A percentile compares a stretch with the other conserved stretches of the same genome.
phyloP scores from a whole-genome alignment of 2,113 vertebrate genomes.

The Eublepharis macularius region DNA sequence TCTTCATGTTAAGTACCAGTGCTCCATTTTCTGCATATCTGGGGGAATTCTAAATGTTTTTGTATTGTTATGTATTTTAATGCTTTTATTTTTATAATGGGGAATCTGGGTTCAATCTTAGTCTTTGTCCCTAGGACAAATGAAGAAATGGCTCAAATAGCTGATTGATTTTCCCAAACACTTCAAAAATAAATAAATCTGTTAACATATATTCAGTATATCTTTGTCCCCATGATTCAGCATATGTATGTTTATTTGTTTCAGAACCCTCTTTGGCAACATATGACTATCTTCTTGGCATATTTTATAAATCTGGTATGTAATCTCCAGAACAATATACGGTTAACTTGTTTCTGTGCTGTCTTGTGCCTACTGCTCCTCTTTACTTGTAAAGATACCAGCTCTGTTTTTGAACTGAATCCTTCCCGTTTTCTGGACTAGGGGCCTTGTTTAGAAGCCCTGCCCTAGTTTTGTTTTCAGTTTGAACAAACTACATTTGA shows the following conservation, averaged over 20 bases:
- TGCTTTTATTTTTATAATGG: background rate
- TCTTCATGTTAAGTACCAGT: too few relatives aligned
- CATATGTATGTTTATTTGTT: constrained; percentile 23
- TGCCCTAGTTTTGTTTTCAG: fast-evolving
- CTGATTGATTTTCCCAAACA: too few relatives aligned
- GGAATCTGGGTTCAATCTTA: background rate
- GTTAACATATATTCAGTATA: too few relatives aligned
- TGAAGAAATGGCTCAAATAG: background rate
- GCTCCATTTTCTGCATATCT: too few relatives aligned
- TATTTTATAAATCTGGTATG: constrained; percentile 82
- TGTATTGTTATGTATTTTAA: too few relatives aligned
- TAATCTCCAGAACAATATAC: background rate
- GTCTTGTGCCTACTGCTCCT: background rate
- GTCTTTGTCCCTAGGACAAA: background rate
- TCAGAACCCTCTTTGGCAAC: constrained; percentile 89
- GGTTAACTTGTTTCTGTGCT: background rate
- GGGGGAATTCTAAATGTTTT: too few relatives aligned
- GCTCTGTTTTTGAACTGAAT: background rate
- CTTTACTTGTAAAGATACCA: background rate
- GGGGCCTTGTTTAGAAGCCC: background rate
- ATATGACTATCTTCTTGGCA: constrained; percentile 78
- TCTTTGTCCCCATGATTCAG: background rate
- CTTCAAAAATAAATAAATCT: too few relatives aligned
- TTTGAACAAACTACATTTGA: fast-evolving
- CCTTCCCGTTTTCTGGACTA: background rate